These are phyloP conservation scores for Anthrax anthrax DNA, from an alignment of 2,888 invertebrate genomes.

Conservation along the genomic window DNA sequence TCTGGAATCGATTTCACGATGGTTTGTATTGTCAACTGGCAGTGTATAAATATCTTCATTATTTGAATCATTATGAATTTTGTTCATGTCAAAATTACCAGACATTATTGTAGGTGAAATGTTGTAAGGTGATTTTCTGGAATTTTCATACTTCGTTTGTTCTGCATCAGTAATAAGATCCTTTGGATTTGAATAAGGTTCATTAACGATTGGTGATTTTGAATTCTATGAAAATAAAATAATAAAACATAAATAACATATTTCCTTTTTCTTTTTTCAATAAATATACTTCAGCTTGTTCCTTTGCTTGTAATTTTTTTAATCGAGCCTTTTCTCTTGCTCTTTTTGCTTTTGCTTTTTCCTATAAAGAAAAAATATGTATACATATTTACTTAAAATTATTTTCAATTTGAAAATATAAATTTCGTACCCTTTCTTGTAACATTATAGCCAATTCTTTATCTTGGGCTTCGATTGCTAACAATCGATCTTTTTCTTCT, in stretches of 20 bases:
- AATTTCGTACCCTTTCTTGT: slow-evolving; percentile 42
- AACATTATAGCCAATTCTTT: slow-evolving; percentile 61
- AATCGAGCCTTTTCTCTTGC: slow-evolving; percentile 55
- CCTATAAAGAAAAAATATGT: slow-evolving; percentile 30
- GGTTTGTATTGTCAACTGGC: slow-evolving; percentile 21
- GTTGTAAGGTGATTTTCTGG: background rate
- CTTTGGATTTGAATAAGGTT: slow-evolving; percentile 40
- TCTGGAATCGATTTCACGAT: background rate
- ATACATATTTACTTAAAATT: background rate
- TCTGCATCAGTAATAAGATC: slow-evolving; percentile 34
- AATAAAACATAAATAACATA: slow-evolving; percentile 23
- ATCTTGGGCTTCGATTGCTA: slow-evolving; percentile 68
- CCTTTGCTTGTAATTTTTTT: slow-evolving; percentile 33
- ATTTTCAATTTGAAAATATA: background rate
- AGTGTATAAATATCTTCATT: slow-evolving; percentile 33
- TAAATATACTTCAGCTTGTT: background rate
- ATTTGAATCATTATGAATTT: slow-evolving; percentile 10
- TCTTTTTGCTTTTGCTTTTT: slow-evolving; percentile 52
- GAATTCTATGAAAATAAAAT: slow-evolving; percentile 32
- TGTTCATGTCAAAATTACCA: background rate
- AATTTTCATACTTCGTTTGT: background rate
- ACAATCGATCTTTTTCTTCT: slow-evolving; percentile 42
- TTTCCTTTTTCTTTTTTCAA: slow-evolving; percentile 20
- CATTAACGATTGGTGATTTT: slow-evolving; percentile 21
- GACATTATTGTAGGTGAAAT: background rate